Percentiles rank a stretch among this genome's conserved stretches.
Conservation (phyloP, 2,113 vertebrate species). For the Stigmatopora argus region DNA sequence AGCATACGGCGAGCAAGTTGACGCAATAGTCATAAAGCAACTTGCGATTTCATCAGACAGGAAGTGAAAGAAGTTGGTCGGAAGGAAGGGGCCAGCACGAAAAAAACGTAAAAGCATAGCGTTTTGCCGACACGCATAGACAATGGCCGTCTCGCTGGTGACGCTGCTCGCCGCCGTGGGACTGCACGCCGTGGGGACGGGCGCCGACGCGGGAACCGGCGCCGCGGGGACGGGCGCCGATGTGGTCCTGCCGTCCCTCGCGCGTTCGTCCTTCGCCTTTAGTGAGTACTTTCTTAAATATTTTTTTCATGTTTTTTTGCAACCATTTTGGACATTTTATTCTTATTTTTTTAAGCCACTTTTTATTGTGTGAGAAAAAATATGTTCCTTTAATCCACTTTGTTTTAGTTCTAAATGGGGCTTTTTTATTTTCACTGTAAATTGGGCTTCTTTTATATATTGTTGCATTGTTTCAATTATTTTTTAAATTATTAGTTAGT, state of each 20-base stretch:
- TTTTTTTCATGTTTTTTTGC: neutral
- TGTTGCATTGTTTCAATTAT: no score
- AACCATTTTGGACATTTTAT: neutral
- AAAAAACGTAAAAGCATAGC: no score
- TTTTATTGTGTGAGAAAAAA: neutral
- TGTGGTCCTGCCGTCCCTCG: neutral
- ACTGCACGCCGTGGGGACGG: no score
- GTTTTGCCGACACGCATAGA: neutral
- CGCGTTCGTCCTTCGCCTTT: slow-evolving; percentile 11
- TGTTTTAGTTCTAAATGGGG: no score
- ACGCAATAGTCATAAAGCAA: no score
- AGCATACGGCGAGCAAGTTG: no score
- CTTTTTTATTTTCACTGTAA: no score
- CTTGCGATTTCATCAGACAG: neutral
- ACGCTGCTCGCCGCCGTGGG: neutral
- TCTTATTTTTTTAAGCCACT: neutral
- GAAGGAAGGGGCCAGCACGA: neutral
- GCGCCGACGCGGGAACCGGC: neutral
- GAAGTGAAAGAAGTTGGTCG: neutral
- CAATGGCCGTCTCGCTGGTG: neutral
- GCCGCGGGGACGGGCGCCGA: neutral
- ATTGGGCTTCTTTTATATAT: no score
- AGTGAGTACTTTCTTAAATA: neutral
- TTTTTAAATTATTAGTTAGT: no score
- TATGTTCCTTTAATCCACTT: no score